Base-by-base conservation (phyloP, 2,113 vertebrate species). In the Dolichallabes microphthalmus region DNA sequence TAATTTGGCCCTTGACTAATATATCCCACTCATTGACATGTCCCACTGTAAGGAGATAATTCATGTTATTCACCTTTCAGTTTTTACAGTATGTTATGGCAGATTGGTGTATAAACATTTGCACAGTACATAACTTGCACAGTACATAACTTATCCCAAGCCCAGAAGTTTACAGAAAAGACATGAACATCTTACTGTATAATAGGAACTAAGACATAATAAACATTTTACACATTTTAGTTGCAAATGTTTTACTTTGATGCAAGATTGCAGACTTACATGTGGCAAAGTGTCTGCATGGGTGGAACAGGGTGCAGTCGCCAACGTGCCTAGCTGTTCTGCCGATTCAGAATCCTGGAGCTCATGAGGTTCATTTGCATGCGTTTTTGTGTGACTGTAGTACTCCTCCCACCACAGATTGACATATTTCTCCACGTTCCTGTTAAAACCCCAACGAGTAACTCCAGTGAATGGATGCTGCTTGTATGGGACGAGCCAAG, bases 331-430 rank as follows among this genome's bases (percentile, higher is more conserved):
- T 45, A 86, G 74, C 45, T 84, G 17, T n/a, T 82, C 52, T 4
- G 12, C 20, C 20, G 66, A 52, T 61, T 76, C 45, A 1, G 12
- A 7, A 0, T 79, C 55, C 8, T 85, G 68, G 10, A 17, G 3
- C 17, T 71, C 69, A 0, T 32, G 69, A 53, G 85, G 5, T 2
- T 87, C 84, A 3, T 87, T 39, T 60, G 91, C 77, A 60, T 94
- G 87, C 0, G 92, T 87, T 32, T 92, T 53, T 25, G 94, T 25
- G 32, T 86, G 86, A 25, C 30, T 20, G 20, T 88, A 91, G 88
- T 95, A 95, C 79, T 94, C 94, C 30, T 81, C 89, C 97, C 96
- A 97, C 96, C 96, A 98, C 78, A 93, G 91, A 32, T 88, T 88
- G 17, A 96, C 85, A 88, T 96, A 97, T 2, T 90, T 19, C 0